Conservation (phyloP, 2,113 vertebrate species). For the Semicossyphus pulcher region DNA sequence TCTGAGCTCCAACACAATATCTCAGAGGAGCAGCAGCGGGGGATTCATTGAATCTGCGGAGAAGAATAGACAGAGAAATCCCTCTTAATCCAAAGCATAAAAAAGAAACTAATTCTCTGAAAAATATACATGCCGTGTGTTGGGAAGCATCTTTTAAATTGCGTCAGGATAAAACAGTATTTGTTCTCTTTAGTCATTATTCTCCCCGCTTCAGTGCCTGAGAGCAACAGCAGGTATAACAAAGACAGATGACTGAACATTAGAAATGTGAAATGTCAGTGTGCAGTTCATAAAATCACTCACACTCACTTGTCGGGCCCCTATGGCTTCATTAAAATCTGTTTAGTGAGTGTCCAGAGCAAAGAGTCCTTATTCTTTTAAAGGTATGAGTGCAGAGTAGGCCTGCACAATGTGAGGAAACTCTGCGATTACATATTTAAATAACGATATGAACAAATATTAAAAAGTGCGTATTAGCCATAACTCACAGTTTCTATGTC, state of each 20-base stretch:
- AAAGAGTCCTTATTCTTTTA: neutral
- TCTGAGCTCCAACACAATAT: slow-evolving; percentile 53
- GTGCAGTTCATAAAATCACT: slow-evolving; percentile 24
- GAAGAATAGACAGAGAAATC: slow-evolving; percentile 43
- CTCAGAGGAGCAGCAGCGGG: slow-evolving; percentile 33
- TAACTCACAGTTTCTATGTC: too few species aligned
- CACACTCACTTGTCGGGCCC: slow-evolving; percentile 12
- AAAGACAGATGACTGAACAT: slow-evolving; percentile 49
- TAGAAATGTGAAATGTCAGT: slow-evolving; percentile 28
- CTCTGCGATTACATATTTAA: too few species aligned
- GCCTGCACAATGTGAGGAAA: too few species aligned
- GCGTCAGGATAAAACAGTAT: slow-evolving; percentile 40
- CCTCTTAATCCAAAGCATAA: slow-evolving; percentile 41
- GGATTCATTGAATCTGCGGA: slow-evolving; percentile 34
- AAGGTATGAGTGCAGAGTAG: slow-evolving; percentile 5
- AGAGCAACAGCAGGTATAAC: slow-evolving; percentile 42
- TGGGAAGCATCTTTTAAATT: slow-evolving; percentile 17
- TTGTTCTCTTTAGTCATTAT: slow-evolving; percentile 43
- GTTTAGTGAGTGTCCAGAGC: slow-evolving; percentile 3
- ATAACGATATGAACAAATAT: too few species aligned
- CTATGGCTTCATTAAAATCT: slow-evolving; percentile 44
- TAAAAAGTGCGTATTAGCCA: too few species aligned
- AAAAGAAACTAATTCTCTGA: slow-evolving; percentile 29
- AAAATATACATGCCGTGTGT: slow-evolving; percentile 18
- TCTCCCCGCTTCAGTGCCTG: slow-evolving; percentile 13